These are phyloP conservation scores for Ornithorhynchus anatinus DNA, from an alignment of 2,113 vertebrate species.

Conservation along the genomic window DNA sequence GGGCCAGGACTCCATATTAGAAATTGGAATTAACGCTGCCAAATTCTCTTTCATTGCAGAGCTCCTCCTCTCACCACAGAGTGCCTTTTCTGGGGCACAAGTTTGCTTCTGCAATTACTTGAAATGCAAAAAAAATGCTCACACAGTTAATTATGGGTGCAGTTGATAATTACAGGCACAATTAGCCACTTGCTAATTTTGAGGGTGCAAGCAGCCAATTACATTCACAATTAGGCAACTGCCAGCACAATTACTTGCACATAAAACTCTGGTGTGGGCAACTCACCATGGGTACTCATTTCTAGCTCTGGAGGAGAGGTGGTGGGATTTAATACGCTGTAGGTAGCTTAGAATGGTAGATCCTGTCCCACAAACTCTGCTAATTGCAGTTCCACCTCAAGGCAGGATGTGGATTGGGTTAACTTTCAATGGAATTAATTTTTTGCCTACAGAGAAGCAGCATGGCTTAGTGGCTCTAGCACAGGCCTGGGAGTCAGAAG, in stretches of 20 bases:
- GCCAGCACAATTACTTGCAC: too few species aligned
- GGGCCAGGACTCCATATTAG: background rate
- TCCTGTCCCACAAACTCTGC: too few species aligned
- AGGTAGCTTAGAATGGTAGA: too few species aligned
- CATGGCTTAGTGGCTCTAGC: too few species aligned
- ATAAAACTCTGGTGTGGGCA: background rate
- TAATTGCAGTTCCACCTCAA: too few species aligned
- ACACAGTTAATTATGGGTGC: background rate
- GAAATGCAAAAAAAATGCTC: background rate
- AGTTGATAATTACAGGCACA: background rate
- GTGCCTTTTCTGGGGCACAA: background rate
- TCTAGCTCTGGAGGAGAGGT: too few species aligned
- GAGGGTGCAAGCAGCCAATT: conserved; percentile 3
- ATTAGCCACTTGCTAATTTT: background rate
- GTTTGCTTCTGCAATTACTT: background rate
- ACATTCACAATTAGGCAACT: background rate
- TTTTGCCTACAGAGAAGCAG: too few species aligned
- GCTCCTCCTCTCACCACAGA: background rate
- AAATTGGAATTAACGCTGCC: background rate
- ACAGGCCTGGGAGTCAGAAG: too few species aligned
- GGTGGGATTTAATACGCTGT: too few species aligned
- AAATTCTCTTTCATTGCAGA: background rate
- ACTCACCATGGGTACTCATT: too few species aligned
- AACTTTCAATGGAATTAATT: too few species aligned
- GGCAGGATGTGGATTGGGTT: too few species aligned